A percentile compares a stretch with the other conserved stretches of the same genome.
Evolutionary conservation across 2,113 vertebrate species (phyloP).

Genomic region (Lamprologus ornatipinnis): DNA sequence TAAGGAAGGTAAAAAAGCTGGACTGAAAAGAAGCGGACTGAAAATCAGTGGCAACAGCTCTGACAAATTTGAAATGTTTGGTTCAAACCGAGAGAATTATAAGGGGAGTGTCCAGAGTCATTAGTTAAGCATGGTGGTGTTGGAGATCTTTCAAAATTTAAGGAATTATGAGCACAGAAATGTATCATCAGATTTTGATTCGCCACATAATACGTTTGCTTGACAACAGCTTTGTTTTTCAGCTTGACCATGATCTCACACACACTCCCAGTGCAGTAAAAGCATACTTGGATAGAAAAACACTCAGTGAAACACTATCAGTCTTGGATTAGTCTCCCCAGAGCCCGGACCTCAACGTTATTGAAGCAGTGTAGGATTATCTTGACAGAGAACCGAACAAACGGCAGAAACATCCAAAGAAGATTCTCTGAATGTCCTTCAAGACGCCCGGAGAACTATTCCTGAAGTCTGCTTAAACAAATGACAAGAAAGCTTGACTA

Average conservation of each 20-base stretch:
- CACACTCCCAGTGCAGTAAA: neutral
- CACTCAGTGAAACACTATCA: neutral
- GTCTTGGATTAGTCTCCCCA: neutral
- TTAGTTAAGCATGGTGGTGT: neutral
- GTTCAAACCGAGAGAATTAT: neutral
- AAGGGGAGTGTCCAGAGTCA: neutral
- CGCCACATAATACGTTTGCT: rapidly evolving
- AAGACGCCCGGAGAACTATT: neutral
- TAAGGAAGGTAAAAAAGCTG: neutral
- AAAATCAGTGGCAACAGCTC: neutral
- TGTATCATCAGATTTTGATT: neutral
- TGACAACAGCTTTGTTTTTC: neutral
- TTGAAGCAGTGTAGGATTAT: neutral
- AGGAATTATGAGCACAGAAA: neutral
- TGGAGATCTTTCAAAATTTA: neutral
- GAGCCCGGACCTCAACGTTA: neutral
- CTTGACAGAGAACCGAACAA: neutral
- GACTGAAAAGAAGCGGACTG: neutral
- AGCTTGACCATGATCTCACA: neutral
- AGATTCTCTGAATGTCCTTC: neutral
- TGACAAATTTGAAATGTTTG: neutral
- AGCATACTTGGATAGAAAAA: neutral
- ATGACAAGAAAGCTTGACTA: neutral
- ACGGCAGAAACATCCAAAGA: neutral
- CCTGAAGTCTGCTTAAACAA: neutral